Evolutionary conservation across 2,113 vertebrate species (phyloP), one percentile per base, ranked within the genome.

Genomic region (Festucalex cinctus): DNA sequence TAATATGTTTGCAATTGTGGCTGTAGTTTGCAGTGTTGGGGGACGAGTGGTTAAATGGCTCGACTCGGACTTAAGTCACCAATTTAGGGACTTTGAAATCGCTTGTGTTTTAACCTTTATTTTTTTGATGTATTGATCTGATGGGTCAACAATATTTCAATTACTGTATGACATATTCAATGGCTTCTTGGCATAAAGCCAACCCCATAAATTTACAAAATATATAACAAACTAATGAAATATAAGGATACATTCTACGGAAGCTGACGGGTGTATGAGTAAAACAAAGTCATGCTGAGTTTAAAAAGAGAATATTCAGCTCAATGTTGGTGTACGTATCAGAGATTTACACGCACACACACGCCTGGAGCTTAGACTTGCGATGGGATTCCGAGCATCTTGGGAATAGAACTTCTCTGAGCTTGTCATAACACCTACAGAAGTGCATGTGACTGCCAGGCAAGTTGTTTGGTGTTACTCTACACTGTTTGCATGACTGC

Each of bases 341-440:
- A 17, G 43, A 17, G 14, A 44, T 44, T 44, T 14, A 10, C 48
- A 12, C 46, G 10, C 48, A n/a, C 61, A 68, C 54, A 59, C 68
- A 75, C 59, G 64, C 66, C 64, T 79, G 65, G 63, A 68, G 32
- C 59, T 53, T 41, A 81, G 51, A 76, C 46, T 51, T 43, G 62
- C 80, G 68, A 77, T 41, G 5, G 73, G 75, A 81, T 63, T 60
- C 76, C 74, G 17, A 68, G 74, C 57, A 72, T 61, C 74, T 63
- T 32, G 84, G 81, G 77, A 85, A 85, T 85, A 78, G 76, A 82
- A 83, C 66, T 82, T 82, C 75, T 79, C 69, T 64, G 75, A 69
- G 70, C 73, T 83, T 69, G 65, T 79, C 74, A 82, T 49, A 70
- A 74, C 69, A 84, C 75, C 75, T 69, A 72, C 58, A 61, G 60